Evolutionary conservation across 2,797 vertebrate genomes (phyloP), one percentile per base, ranked within the genome.

Genomic region (Chaetophractus vellerosus): DNA sequence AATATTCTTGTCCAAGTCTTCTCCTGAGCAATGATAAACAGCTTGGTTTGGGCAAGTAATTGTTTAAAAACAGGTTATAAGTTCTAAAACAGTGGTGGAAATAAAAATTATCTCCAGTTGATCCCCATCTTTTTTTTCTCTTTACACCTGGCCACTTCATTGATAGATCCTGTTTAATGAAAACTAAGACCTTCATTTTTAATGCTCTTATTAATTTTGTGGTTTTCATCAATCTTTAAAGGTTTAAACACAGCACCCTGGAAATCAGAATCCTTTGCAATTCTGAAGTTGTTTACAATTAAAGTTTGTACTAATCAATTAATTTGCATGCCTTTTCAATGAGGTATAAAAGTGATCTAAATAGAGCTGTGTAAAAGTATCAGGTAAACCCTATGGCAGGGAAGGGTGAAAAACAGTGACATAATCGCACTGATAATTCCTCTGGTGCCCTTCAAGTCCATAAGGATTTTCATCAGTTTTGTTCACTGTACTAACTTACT

Each of bases 81-180:
- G 81, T 41, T 74, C 45, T 88, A 93, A 94, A 50, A 23, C 83
- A 93, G 91, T 38, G 96, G 91, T 93, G 78, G 90, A 96, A 79
- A 95, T 59, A 57, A 59, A 82, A 82, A 86, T 21, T 11, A 19
- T 19, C 87, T 72, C 36, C 41, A 55, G 31, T 5, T 19, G 64
- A 90, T 64, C 33, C 71, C 38, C 52, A 19, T 71, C 38, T 63
- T 84, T 74, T 64, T 68, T n/a, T n/a, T n/a, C 55, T 68, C 48
- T n/a, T 36, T 24, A 15, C 6, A 78, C 41, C n/a, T 48, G 48
- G 31, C 48, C 72, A 50, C 33, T 75, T 16, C 6, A 66, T 28
- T 5, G 33, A 74, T 55, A 26, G 45, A 31, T n/a, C 41, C 24
- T 33, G 38, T 41, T 84, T 26, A 31, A 76, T 69, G 61, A 79